Evolutionary conservation across 2,113 vertebrate species (phyloP).

Genomic region (Cryptomyrus ogoouensis): DNA sequence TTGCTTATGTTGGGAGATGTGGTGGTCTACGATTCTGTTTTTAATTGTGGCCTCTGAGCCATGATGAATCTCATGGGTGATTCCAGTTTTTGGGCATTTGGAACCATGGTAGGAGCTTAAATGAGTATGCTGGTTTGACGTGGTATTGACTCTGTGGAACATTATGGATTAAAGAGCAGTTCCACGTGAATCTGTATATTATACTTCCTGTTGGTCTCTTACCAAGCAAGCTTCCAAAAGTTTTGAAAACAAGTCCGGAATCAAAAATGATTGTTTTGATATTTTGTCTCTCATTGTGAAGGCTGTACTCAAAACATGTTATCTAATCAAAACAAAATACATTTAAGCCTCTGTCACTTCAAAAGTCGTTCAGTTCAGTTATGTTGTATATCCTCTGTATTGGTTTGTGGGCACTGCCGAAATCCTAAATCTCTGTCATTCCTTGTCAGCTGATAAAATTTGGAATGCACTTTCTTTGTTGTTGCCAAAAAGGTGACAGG

Average conservation of each 20-base stretch:
- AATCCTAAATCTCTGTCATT: neutral
- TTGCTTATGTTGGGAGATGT: neutral
- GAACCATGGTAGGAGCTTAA: neutral
- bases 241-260: neutral
- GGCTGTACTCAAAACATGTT: neutral
- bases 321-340: neutral
- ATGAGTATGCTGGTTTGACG: neutral
- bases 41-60: neutral
- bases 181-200: neutral
- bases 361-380: neutral
- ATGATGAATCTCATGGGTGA: neutral
- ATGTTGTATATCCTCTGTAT: neutral
- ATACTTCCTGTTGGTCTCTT: neutral
- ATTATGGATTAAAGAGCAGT: neutral
- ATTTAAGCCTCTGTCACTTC: neutral
- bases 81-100: neutral
- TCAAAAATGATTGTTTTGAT: neutral
- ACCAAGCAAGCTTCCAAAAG: neutral
- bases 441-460: neutral
- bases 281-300: neutral
- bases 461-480: neutral
- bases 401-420: neutral
- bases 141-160: neutral
- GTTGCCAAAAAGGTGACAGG: neutral
- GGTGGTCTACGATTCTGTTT: neutral